Evolutionary conservation across 2,113 vertebrate species (phyloP).

Genomic region (Coreoperca whiteheadi): DNA sequence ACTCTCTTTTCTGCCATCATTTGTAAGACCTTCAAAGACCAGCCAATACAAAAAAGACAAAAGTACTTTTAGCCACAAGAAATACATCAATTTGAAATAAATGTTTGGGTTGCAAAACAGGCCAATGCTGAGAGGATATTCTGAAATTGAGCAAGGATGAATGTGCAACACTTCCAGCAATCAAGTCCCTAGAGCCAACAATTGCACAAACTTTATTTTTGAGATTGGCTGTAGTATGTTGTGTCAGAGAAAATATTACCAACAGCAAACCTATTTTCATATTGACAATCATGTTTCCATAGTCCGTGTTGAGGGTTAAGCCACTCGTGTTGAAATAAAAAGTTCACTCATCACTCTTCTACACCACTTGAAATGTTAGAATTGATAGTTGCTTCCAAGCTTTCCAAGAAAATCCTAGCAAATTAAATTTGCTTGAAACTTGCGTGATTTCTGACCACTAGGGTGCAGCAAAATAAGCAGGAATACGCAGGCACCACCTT

Average conservation of each 20-base stretch:
- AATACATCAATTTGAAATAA: constrained; percentile 17
- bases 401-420: neutral
- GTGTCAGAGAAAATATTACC: constrained; percentile 21
- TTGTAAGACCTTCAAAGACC: neutral
- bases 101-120: constrained; percentile 41
- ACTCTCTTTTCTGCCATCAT: neutral
- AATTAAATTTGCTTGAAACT: neutral
- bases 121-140: neutral
- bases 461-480: constrained; percentile 24
- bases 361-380: neutral
- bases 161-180: constrained; percentile 28
- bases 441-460: constrained; percentile 26
- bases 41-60: neutral
- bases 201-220: constrained; percentile 30
- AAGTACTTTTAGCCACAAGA: neutral
- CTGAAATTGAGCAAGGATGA: constrained; percentile 25
- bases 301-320: constrained; percentile 21
- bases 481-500: neutral
- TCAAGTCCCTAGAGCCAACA: constrained; percentile 14
- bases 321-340: constrained; percentile 8
- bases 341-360: neutral
- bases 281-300: neutral
- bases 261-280: constrained; percentile 25
- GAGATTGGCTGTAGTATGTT: constrained; percentile 17
- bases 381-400: neutral